Base-by-base conservation (phyloP, 2,888 invertebrate genomes). In the Pycnomerus fuliginosus region DNA sequence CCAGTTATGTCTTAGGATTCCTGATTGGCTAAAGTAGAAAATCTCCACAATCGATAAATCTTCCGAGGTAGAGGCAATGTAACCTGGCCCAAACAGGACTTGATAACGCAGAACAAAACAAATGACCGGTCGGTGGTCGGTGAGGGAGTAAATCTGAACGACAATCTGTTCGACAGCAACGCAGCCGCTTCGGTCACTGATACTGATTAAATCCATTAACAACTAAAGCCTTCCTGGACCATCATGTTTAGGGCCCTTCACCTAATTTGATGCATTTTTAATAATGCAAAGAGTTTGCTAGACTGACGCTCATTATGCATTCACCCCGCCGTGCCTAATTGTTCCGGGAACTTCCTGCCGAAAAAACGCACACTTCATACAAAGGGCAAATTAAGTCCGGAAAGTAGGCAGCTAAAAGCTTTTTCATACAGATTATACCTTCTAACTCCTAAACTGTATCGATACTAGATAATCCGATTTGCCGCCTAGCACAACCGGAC, bases 31-130 rank as follows among this genome's bases (percentile, higher is more conserved):
- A 46, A 43, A 43, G 45, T 53, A 25, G 50, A 57, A 47, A 54
- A 57, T 58, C 58, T 47, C 50, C 48, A 54, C 51, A 57, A 57
- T 57, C 57, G 47, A 57, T 57, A 57, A 55, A 55, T 57, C 51
- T 54, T 52, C 35, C 41, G 53, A 34, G 33, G 58, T 53, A 29
- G 33, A 60, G 55, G 56, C 55, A 56, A 4, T 3, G 25, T 4
- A 7, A 12, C 10, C 33, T 31, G 47, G 41, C 49, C 47, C 42
- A 22, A 54, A 50, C 42, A 47, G 45, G 40, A 53, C 50, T 57
- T 50, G 54, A 59, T 57, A 57, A 57, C 52, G 45, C 48, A 48
- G 55, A 55, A 54, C 50, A 39, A 56, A 57, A 57, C 55, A 57
- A 56, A 58, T 56, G 52, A 50, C 53, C 53, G 47, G 1, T 1